Evolutionary conservation across 1,140 invertebrate species (phyloP), one percentile per base, ranked within the genome.

Genomic region (Cyclargus thomasi): DNA sequence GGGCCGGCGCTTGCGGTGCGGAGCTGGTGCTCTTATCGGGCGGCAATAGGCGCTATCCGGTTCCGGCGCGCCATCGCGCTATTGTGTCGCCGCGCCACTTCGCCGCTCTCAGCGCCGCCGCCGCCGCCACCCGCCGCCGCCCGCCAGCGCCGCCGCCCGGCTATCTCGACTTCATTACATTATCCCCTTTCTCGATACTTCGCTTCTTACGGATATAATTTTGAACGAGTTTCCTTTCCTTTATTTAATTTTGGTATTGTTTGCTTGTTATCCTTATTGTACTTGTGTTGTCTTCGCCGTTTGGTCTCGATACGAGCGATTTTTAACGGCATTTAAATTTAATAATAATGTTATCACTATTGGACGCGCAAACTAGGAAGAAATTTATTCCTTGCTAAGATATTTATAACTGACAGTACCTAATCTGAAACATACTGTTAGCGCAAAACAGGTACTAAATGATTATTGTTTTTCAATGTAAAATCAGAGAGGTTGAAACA

Each of bases 31-130:
- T 80, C 81, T 87, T 87, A 88, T 88, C 87, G 81, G 79, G 81
- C 86, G 86, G 88, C 85, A 88, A 90, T 90, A 86, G 86, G 82
- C 80, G 83, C 84, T 90, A 88, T 90, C 88, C 88, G 88, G 86
- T 88, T 88, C 86, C 88, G 86, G 82, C 78, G 75, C 65, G 77
- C 77, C 78, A 59, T 59, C 55, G 82, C 80, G 82, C 55, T 21
- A 59, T 59, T 59, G 55, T 59, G 55, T 59, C 55, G 18, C 55
- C 18, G 55, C 18, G 55, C 81, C 80, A 76, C 73, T 74, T 76
- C 73, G 73, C 65, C 53, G 64, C 64, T 66, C 76, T 74, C 67
- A 64, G 70, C 75, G 69, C 74, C 65, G 73, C 71, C 57, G 72
- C 67, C 75, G 70, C 67, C 75, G 73, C 67, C 75, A 74, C 76